Evolutionary conservation across 2,888 invertebrate species (phyloP).

Genomic region (Cheilosia vernalis): DNA sequence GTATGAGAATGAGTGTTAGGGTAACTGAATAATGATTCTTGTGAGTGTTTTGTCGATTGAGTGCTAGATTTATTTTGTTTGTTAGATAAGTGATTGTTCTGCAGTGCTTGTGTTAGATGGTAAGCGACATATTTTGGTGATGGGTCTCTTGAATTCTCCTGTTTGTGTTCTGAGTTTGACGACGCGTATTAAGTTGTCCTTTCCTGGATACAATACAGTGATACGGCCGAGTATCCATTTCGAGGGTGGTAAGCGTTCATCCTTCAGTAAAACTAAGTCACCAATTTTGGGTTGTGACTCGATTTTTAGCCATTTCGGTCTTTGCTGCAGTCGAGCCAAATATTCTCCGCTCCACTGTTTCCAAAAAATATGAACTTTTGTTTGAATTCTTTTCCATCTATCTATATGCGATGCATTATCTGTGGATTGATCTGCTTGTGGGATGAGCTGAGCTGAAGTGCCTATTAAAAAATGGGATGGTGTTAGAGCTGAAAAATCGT

Average conservation of each 20-base stretch:
- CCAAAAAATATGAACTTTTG: conserved; percentile 14
- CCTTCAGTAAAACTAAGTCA: conserved; percentile 15
- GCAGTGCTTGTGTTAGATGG: conserved; percentile 12
- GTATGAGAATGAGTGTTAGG: too few relatives aligned
- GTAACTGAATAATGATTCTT: too few relatives aligned
- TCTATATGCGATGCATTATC: too few relatives aligned
- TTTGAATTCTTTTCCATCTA: conserved; percentile 23
- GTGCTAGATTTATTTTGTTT: too few relatives aligned
- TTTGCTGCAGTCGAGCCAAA: conserved; percentile 17
- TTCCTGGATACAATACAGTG: not conserved
- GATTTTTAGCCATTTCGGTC: conserved; percentile 38
- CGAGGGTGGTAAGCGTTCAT: conserved; percentile 22
- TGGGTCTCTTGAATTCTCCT: conserved; percentile 18
- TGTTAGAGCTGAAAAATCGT: too few relatives aligned
- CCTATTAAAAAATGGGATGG: too few relatives aligned
- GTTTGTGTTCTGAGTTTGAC: not conserved
- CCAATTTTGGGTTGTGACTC: not conserved
- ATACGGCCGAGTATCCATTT: conserved; percentile 3
- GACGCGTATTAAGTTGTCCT: not conserved
- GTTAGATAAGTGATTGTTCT: too few relatives aligned
- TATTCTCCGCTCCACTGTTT: conserved; percentile 23
- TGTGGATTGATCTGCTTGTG: too few relatives aligned
- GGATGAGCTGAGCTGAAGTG: too few relatives aligned
- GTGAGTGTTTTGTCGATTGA: too few relatives aligned
- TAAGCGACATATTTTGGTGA: conserved; percentile 16